Evolutionary conservation across 2,888 invertebrate species (phyloP).

Genomic region (Cosmopolites sordidus): DNA sequence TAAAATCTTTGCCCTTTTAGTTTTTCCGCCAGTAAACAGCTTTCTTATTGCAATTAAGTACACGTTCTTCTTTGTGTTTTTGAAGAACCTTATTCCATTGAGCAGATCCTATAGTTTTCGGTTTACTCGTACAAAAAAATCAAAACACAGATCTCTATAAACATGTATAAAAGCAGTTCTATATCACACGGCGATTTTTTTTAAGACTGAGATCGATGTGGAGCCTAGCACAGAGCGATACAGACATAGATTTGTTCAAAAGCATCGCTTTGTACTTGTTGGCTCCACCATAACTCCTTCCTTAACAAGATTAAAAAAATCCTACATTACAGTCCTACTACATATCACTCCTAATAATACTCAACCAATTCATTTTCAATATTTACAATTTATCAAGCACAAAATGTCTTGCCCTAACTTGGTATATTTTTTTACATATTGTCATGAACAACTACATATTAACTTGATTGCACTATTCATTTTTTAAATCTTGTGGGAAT

Average conservation of each 20-base stretch:
- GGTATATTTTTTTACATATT: slow-evolving; percentile 33
- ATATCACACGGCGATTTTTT: slow-evolving; percentile 45
- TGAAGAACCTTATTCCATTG: not conserved
- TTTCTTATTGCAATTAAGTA: too few relatives aligned
- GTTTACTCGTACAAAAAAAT: slow-evolving; percentile 29
- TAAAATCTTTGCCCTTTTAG: too few relatives aligned
- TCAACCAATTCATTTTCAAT: slow-evolving; percentile 29
- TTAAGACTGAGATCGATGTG: slow-evolving; percentile 44
- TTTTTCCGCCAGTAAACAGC: too few relatives aligned
- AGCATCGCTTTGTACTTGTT: slow-evolving; percentile 28
- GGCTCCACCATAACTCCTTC: slow-evolving; percentile 12
- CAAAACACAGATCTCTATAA: slow-evolving; percentile 43
- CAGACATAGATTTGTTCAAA: not conserved
- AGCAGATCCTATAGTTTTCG: slow-evolving; percentile 2
- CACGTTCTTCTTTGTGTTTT: too few relatives aligned
- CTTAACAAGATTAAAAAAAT: slow-evolving; percentile 33
- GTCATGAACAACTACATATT: slow-evolving; percentile 40
- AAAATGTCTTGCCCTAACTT: slow-evolving; percentile 36
- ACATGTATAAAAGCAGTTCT: slow-evolving; percentile 47
- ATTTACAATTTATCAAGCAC: slow-evolving; percentile 29
- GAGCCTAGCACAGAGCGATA: slow-evolving; percentile 12
- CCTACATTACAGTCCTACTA: slow-evolving; percentile 33
- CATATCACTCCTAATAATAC: slow-evolving; percentile 43
- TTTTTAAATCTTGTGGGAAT: slow-evolving; percentile 8
- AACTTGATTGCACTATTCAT: slow-evolving; percentile 29